A percentile compares a stretch with the other conserved stretches of the same genome.
These are phyloP conservation scores for Reticulitermes lucifugus DNA, from an alignment of 2,888 invertebrate genomes.

Conservation along the genomic window DNA sequence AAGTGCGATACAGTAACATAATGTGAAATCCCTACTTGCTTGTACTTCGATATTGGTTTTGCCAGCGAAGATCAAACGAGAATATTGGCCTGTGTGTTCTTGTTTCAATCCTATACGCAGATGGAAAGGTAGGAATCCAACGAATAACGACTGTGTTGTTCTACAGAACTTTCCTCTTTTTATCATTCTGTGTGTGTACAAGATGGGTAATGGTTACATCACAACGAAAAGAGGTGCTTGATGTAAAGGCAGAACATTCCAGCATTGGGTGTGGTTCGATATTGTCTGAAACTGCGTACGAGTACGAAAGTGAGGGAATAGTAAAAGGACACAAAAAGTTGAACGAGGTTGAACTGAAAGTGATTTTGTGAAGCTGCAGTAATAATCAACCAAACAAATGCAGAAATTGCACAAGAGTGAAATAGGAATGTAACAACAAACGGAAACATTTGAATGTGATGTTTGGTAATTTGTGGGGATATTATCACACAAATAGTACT, in stretches of 20 bases:
- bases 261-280: background rate
- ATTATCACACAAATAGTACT: too few species aligned
- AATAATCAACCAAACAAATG: too few species aligned
- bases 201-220: background rate
- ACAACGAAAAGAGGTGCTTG: background rate
- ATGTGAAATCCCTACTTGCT: background rate
- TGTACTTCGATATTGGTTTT: background rate
- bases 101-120: background rate
- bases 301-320: background rate
- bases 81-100: background rate
- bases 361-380: too few species aligned
- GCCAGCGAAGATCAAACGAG: background rate
- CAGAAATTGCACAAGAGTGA: too few species aligned
- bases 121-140: background rate
- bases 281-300: background rate
- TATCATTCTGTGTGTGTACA: background rate
- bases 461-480: too few species aligned
- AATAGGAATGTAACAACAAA: too few species aligned
- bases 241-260: background rate
- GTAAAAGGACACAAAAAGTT: background rate
- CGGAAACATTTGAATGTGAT: too few species aligned
- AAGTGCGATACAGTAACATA: background rate
- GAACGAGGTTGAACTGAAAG: background rate
- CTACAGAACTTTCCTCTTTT: background rate
- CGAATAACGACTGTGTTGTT: background rate